Evolutionary conservation across 2,888 invertebrate genomes (phyloP).

Genomic region (Calliscelio sp.): DNA sequence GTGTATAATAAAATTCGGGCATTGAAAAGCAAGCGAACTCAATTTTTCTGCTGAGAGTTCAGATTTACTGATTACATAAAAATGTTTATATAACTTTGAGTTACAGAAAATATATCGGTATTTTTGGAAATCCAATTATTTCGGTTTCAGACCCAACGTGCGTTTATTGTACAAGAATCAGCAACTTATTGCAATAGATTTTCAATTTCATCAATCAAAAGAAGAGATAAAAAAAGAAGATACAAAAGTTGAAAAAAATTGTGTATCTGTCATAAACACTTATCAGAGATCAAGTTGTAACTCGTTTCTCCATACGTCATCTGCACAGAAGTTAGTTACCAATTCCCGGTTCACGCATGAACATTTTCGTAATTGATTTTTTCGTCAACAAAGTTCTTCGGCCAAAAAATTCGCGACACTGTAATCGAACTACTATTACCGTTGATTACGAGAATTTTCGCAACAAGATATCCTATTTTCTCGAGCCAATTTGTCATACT

Average conservation of each 20-base stretch:
- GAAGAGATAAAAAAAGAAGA: background rate
- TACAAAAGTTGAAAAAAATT: background rate
- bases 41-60: too few relatives aligned
- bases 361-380: background rate
- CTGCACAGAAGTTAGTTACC: background rate
- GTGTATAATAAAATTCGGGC: too few relatives aligned
- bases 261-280: background rate
- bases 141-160: background rate
- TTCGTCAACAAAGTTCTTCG: background rate
- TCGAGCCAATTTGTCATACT: conserved; percentile 18
- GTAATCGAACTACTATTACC: background rate
- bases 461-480: background rate
- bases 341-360: background rate
- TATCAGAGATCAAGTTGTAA: background rate
- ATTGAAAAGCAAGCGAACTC: too few relatives aligned
- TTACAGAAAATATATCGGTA: background rate
- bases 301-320: conserved; percentile 6
- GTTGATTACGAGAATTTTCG: background rate
- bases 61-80: too few relatives aligned
- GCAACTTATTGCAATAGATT: background rate
- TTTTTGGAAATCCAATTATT: conserved; percentile 21
- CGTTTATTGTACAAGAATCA: background rate
- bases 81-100: conserved; percentile 27
- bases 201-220: background rate
- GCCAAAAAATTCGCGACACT: background rate